Percentiles rank a stretch among this genome's conserved stretches.
Evolutionary conservation across 1,140 invertebrate species (phyloP).

Genomic region (Patella vulgata): DNA sequence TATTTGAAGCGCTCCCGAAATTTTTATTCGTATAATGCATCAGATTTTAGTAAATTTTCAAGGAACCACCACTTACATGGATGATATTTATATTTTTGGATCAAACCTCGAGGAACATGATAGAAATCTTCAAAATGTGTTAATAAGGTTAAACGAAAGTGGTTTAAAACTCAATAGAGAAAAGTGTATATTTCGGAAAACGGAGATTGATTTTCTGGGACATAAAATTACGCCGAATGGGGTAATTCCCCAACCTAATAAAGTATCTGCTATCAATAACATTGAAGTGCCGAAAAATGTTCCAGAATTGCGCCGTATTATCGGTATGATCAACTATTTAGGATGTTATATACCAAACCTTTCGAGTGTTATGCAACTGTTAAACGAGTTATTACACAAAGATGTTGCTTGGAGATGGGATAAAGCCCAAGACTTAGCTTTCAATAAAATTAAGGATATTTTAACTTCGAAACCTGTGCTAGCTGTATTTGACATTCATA

Average conservation of each 20-base stretch:
- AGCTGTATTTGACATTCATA: slow-evolving; percentile 8
- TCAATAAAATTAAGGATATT: slow-evolving; percentile 9
- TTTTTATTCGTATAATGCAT: slow-evolving; percentile 27
- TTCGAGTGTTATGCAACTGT: slow-evolving; percentile 3
- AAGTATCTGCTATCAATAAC: slow-evolving; percentile 61
- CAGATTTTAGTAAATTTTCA: slow-evolving; percentile 24
- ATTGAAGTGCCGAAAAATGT: slow-evolving; percentile 54
- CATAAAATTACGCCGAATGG: slow-evolving; percentile 17
- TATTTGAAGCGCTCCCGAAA: slow-evolving; percentile 39
- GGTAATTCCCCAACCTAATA: slow-evolving; percentile 44
- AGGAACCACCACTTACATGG: slow-evolving; percentile 25
- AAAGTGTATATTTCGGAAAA: slow-evolving; percentile 57
- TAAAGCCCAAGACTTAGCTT: slow-evolving; percentile 4
- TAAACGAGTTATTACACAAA: slow-evolving; percentile 13
- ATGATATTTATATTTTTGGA: slow-evolving; percentile 48
- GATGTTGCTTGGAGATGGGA: slow-evolving; percentile 15
- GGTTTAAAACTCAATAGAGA: slow-evolving; percentile 55
- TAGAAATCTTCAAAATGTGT: slow-evolving; percentile 34
- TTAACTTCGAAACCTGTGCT: slow-evolving; percentile 6
- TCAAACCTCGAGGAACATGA: slow-evolving; percentile 36
- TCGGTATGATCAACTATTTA: slow-evolving; percentile 66
- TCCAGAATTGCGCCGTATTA: slow-evolving; percentile 58
- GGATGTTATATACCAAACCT: slow-evolving; percentile 49
- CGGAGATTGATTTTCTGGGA: slow-evolving; percentile 22
- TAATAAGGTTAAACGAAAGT: slow-evolving; percentile 37